Evolutionary conservation across 2,797 vertebrate genomes (phyloP).

Genomic region (Bufotes viridis): DNA sequence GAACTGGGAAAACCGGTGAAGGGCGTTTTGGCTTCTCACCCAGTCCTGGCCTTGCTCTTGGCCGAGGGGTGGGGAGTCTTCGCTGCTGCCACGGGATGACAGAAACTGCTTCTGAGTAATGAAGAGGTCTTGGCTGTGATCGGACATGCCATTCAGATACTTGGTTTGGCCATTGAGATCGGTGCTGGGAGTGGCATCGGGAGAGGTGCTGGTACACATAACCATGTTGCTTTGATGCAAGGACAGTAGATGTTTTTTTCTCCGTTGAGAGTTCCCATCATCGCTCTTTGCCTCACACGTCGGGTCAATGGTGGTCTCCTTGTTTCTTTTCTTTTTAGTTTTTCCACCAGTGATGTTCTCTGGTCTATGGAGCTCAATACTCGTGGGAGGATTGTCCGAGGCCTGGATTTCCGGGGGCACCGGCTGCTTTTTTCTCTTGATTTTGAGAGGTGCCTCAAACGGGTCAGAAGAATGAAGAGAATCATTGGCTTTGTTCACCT

Average conservation of each 20-base stretch:
- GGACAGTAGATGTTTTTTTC: neutral
- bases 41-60: neutral
- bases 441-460: neutral
- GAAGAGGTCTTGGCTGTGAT: slow-evolving; percentile 61
- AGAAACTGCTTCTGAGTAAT: slow-evolving; percentile 51
- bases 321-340: neutral
- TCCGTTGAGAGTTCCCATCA: neutral
- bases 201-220: neutral
- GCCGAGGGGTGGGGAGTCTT: slow-evolving; percentile 31
- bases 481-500: slow-evolving; percentile 1
- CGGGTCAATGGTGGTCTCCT: neutral
- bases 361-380: neutral
- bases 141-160: slow-evolving; percentile 23
- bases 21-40: neutral
- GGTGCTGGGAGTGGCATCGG: neutral
- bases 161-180: neutral
- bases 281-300: neutral
- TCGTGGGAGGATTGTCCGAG: neutral
- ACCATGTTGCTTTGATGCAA: neutral
- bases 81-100: slow-evolving; percentile 23
- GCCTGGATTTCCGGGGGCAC: neutral
- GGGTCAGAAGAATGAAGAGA: neutral
- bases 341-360: neutral
- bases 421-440: neutral
- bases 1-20: neutral